Base-by-base conservation (phyloP, 1,140 invertebrate species). In the Anastrepha ludens region DNA sequence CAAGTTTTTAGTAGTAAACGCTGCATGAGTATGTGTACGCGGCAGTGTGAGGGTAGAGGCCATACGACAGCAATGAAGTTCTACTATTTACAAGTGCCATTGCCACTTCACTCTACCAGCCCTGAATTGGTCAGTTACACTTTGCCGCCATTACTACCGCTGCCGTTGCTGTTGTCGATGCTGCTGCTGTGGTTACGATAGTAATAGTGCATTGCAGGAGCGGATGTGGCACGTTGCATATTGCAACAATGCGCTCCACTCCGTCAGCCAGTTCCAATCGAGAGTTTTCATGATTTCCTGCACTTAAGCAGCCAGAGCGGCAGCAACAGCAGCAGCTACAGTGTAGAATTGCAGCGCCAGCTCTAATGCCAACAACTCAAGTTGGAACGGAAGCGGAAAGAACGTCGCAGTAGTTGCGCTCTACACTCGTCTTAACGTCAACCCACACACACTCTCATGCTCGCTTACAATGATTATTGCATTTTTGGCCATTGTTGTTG, bases 231-330 rank as follows among this genome's bases (percentile, higher is more conserved):
- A 81, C 74, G n/a, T 81, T 81, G 74, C 74, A 74, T 41, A 47
- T 74, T 74, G 70, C 41, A 62, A 62, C 60, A 74, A 13, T 74
- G 64, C 64, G 29, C 70, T 4, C 41, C 67, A 3, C 44, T 47
- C 29, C 65, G 74, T 20, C 70, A 17, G 41, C 15, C 47, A 47
- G 44, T 78, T 78, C n/a, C 47, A 55, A 81, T 81, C 74, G 74
- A 81, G 74, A 81, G 74, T 81, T 81, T 81, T 81, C 74, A 81
- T 41, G 74, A 81, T 55, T 81, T 81, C 74, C 74, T 81, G 74
- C 74, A 81, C 74, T 81, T 81, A 81, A 81, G n/a, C 74, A 81
- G 74, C 74, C 17, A 8, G 44, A 47, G 39, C 41, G 17, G 13
- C 5, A 44, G 15, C 5, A 47, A 55, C 17, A 58, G 47, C 74